phyloP scores from a whole-genome alignment of 2,113 vertebrate genomes.

The Tachycineta bicolor region DNA sequence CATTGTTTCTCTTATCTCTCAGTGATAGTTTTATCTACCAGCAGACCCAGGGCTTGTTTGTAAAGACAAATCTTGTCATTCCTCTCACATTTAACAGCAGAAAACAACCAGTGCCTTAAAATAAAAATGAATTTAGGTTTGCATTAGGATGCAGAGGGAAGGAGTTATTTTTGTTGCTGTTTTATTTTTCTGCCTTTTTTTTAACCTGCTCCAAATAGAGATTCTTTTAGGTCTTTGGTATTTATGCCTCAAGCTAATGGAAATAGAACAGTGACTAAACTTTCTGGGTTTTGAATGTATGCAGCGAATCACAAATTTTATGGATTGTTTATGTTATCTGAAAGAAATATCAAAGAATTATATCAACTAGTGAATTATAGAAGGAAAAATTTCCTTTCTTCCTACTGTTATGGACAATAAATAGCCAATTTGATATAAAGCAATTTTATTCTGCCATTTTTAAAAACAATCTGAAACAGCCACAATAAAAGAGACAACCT shows the following conservation, averaged over 20 bases:
- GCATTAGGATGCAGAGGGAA: neutral
- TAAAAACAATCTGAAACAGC: too few species aligned
- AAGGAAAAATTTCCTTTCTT: neutral
- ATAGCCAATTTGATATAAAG: too few species aligned
- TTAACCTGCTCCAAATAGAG: neutral
- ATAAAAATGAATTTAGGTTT: constrained; percentile 6
- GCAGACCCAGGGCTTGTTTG: too few species aligned
- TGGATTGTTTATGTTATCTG: neutral
- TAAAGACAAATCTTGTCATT: too few species aligned
- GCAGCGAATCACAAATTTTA: constrained; percentile 13
- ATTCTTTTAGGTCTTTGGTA: constrained; percentile 36
- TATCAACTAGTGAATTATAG: neutral
- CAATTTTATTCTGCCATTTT: too few species aligned
- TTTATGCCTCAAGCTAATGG: constrained; percentile 63
- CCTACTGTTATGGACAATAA: too few species aligned
- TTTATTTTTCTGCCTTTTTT: neutral
- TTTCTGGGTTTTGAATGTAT: neutral
- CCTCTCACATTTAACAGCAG: neutral
- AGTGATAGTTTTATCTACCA: too few species aligned
- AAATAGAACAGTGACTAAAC: constrained; percentile 32
- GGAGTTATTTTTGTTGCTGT: neutral
- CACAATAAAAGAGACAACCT: too few species aligned
- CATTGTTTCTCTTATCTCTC: too few species aligned
- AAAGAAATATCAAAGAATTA: neutral
- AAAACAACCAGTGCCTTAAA: constrained; percentile 18